These are phyloP conservation scores for Antedon mediterranea DNA, from an alignment of 53 echinoderm and acorn worm genomes.

Conservation along the genomic window DNA sequence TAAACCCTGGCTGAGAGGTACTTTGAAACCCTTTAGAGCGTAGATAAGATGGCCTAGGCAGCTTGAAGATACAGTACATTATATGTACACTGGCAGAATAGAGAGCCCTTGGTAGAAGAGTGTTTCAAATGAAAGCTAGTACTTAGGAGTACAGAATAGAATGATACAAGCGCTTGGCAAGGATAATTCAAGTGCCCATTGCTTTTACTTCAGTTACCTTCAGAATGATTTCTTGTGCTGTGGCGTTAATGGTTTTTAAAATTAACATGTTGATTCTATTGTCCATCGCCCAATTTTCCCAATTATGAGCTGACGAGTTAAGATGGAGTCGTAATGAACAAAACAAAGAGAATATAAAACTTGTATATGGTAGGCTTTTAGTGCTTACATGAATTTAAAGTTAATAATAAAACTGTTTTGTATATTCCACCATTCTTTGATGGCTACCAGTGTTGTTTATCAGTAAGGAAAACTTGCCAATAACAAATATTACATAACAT, in stretches of 20 bases:
- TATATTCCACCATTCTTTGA: too few relatives aligned
- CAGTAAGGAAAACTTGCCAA: too few relatives aligned
- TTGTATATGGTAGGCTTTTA: not conserved
- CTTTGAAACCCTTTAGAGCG: not conserved
- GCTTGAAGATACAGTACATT: not conserved
- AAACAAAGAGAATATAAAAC: not conserved
- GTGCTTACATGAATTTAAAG: not conserved
- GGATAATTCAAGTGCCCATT: not conserved
- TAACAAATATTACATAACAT: too few relatives aligned
- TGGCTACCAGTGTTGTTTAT: too few relatives aligned
- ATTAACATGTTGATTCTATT: not conserved
- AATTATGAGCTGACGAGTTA: not conserved
- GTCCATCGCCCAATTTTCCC: not conserved
- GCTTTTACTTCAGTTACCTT: not conserved
- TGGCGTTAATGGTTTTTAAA: not conserved
- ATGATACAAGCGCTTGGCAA: not conserved
- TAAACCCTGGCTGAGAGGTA: not conserved
- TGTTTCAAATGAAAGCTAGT: not conserved
- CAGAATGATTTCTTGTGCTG: not conserved
- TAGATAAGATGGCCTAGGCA: not conserved
- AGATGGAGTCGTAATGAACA: not conserved
- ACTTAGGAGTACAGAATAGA: not conserved
- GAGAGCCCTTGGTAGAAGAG: not conserved
- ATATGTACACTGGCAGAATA: not conserved
- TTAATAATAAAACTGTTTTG: not conserved